Percentiles rank a stretch among this genome's conserved stretches.
Evolutionary conservation across 1,140 invertebrate species (phyloP).

Genomic region (Bombus vancouverensis): DNA sequence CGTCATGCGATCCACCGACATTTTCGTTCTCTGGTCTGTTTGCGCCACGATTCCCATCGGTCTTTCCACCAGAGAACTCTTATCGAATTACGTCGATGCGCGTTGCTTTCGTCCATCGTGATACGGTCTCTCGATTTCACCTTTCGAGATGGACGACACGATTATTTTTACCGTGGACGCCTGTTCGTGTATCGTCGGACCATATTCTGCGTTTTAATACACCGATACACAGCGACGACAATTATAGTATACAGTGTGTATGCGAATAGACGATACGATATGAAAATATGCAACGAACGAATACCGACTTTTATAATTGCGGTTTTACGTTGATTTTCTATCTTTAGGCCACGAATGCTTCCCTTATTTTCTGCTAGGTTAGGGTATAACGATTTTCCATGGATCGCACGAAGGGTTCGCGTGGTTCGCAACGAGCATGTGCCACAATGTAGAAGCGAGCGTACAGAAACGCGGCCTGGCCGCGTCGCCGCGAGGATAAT

Average conservation of each 20-base stretch:
- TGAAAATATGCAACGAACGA: no score
- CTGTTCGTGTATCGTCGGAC: no score
- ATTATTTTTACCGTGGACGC: background rate
- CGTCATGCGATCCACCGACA: background rate
- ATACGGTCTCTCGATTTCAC: background rate
- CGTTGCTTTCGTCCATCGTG: background rate
- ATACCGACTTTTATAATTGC: no score
- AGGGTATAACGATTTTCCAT: slow-evolving; percentile 60
- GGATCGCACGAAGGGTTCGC: slow-evolving; percentile 39
- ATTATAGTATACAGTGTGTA: no score
- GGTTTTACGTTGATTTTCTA: background rate
- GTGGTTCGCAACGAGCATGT: slow-evolving; percentile 38
- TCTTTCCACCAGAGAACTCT: background rate
- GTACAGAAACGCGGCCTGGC: slow-evolving; percentile 23
- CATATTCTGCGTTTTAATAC: no score
- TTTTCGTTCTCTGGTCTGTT: slow-evolving; percentile 1
- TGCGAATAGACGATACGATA: no score
- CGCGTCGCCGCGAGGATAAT: slow-evolving; percentile 75
- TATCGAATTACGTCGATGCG: background rate
- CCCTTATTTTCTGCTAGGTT: background rate
- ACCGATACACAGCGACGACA: no score
- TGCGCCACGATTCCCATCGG: background rate
- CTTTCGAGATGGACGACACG: background rate
- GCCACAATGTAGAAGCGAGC: slow-evolving; percentile 42
- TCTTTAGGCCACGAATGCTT: background rate